Evolutionary conservation across 2,113 vertebrate species (phyloP).

Genomic region (Platichthys stellatus): DNA sequence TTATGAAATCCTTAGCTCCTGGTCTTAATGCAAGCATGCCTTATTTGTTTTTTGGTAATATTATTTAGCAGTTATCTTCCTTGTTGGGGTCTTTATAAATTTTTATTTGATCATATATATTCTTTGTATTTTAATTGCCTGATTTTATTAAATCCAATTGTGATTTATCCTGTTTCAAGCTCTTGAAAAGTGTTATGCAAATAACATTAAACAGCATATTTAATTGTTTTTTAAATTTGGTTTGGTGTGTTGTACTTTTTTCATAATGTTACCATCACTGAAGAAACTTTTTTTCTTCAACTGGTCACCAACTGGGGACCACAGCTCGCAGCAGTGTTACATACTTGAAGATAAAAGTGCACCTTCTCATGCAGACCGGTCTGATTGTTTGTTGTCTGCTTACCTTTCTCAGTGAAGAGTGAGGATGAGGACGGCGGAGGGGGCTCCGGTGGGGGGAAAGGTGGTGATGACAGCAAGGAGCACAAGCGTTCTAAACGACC

Average conservation of each 20-base stretch:
- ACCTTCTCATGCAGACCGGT: not conserved
- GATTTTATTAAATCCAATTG: too few species aligned
- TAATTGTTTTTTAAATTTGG: not conserved
- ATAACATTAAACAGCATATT: not conserved
- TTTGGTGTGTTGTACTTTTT: too few species aligned
- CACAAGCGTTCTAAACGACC: constrained; percentile 91
- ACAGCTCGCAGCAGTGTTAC: too few species aligned
- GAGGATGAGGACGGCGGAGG: constrained; percentile 89
- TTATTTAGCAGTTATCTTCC: too few species aligned
- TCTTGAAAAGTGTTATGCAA: too few species aligned
- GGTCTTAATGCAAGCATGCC: too few species aligned
- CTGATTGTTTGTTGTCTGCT: constrained; percentile 37
- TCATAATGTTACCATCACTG: not conserved
- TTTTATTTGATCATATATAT: too few species aligned
- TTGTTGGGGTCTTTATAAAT: too few species aligned
- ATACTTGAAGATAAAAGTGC: not conserved
- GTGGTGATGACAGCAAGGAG: constrained; percentile 86
- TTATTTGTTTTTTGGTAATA: too few species aligned
- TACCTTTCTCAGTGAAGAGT: constrained; percentile 85
- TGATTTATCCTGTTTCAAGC: too few species aligned
- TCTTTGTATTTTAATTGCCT: too few species aligned
- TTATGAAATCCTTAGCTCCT: too few species aligned
- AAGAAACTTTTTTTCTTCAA: not conserved
- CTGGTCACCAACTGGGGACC: not conserved
- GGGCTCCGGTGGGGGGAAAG: constrained; percentile 82